Conservation (phyloP, 2,113 vertebrate genomes). For the Mesembrinibis cayennensis region DNA sequence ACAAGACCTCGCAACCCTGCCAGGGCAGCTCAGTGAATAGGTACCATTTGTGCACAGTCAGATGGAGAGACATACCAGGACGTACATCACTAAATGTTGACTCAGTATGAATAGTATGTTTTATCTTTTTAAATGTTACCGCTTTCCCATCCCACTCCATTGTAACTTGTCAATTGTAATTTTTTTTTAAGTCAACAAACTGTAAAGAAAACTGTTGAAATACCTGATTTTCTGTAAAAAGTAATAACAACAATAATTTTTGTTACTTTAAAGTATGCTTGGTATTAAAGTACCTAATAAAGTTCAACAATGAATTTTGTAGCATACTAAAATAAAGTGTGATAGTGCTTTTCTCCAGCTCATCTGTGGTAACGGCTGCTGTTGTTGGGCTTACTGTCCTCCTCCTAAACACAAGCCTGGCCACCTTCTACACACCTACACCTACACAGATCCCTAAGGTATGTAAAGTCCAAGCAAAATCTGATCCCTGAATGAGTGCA, state of each 20-base stretch:
- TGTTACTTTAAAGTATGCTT: constrained; percentile 77
- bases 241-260: constrained; percentile 78
- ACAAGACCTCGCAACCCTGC: background rate
- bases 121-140: constrained; percentile 69
- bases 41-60: constrained; percentile 54
- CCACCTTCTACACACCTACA: background rate
- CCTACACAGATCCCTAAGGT: background rate
- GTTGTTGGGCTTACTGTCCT: background rate
- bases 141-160: constrained; percentile 64
- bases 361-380: background rate
- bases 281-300: constrained; percentile 70
- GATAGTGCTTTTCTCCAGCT: constrained; percentile 52
- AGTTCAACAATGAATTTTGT: constrained; percentile 65
- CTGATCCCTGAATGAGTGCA: background rate
- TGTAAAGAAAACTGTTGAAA: constrained; percentile 80
- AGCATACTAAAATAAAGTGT: constrained; percentile 72
- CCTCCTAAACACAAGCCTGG: background rate
- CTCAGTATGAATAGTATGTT: constrained; percentile 63
- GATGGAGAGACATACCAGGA: background rate
- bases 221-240: constrained; percentile 80
- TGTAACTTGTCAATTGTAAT: constrained; percentile 67
- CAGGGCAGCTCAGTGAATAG: constrained; percentile 47
- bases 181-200: constrained; percentile 76
- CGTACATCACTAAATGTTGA: constrained; percentile 67
- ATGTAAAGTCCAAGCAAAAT: background rate